Base-by-base conservation (phyloP, 1,140 invertebrate genomes). In the Aphelinus certus region DNA sequence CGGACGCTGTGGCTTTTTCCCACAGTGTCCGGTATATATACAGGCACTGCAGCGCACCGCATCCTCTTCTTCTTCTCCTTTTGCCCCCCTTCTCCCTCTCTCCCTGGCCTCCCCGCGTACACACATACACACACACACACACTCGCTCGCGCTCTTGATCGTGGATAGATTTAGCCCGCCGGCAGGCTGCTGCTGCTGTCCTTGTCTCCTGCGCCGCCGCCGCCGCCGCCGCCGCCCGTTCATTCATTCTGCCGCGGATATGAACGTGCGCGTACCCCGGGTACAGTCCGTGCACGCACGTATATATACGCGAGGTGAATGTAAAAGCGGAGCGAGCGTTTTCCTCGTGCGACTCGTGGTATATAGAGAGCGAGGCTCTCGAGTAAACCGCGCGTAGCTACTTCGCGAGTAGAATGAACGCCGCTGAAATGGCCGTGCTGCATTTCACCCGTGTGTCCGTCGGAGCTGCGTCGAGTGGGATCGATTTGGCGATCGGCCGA, bases 1-100 rank as follows among this genome's bases (percentile, higher is more conserved):
- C 42, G 10, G 61, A 79, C 79, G 80, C 82, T 83, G 82, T 79
- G 79, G 79, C 81, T 80, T 76, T 83, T 86, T 86, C 85, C 84
- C 85, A 86, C 85, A 85, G 84, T 84, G 83, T 83, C 83, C 81
- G 79, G 82, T 83, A 81, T 26, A 26, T 26, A 26, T 26, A 26
- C 26, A 26, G 81, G 77, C 78, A 76, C 55, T 42, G 67, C 47
- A 67, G 68, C 78, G 70, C 69, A 51, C 56, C n/a, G 56, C 49
- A 56, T 51, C 65, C 43, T 42, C 61, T 74, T 66, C 61, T 74
- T 66, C 69, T 61, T 56, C 68, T 60, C 46, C 57, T 42, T 69
- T 61, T 7, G 9, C 49, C 26, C 9, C 7, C 7, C 7, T 26
- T 57, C 49, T 75, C 9, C 57, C 51, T 75, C 9, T 49, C 51